phyloP scores from a whole-genome alignment of 2,797 vertebrate genomes.

The Lutjanus argentimaculatus region DNA sequence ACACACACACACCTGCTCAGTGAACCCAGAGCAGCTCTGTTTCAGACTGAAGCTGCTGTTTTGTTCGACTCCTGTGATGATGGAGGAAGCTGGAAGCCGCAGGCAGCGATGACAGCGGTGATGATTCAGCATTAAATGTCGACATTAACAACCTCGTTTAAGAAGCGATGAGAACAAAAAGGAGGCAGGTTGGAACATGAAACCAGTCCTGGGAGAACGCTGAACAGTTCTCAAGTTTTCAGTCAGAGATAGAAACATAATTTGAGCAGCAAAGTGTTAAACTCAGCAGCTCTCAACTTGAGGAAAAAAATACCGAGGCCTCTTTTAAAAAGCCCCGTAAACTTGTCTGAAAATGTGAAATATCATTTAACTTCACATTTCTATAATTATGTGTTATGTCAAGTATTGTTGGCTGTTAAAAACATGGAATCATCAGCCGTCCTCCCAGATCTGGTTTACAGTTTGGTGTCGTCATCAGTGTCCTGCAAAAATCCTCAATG shows the following conservation, averaged over 20 bases:
- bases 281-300: neutral
- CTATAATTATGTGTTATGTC: neutral
- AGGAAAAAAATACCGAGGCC: neutral
- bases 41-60: neutral
- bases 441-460: slow-evolving; percentile 52
- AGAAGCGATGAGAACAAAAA: slow-evolving; percentile 40
- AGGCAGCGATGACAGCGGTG: slow-evolving; percentile 62
- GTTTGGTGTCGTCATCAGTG: slow-evolving; percentile 22
- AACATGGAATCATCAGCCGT: slow-evolving; percentile 25
- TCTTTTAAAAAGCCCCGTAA: neutral
- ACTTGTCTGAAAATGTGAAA: neutral
- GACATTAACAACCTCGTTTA: slow-evolving; percentile 4
- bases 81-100: slow-evolving; percentile 73
- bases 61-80: slow-evolving; percentile 35
- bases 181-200: neutral
- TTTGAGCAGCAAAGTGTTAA: neutral
- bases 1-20: slow-evolving; percentile 19
- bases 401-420: neutral
- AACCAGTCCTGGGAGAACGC: slow-evolving; percentile 51
- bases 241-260: neutral
- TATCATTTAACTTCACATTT: neutral
- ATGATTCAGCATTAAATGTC: slow-evolving; percentile 55
- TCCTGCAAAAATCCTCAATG: slow-evolving; percentile 53
- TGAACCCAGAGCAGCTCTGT: neutral
- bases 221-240: slow-evolving; percentile 22